Evolutionary conservation across 2,113 vertebrate species (phyloP).

Genomic region (Condylura cristata): DNA sequence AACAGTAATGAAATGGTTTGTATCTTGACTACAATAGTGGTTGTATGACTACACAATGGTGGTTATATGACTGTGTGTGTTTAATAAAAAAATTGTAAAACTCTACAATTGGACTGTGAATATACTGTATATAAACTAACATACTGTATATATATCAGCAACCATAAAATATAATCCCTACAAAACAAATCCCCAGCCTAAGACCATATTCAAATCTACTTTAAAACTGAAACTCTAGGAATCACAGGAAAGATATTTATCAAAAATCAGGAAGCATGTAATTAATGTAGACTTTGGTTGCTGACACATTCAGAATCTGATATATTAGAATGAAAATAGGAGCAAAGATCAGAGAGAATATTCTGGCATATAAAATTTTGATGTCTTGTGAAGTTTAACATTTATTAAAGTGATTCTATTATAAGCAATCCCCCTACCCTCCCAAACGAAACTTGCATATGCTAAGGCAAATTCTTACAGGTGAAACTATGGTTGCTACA

Average conservation of each 20-base stretch:
- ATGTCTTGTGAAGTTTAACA: background rate
- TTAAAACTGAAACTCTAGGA: background rate
- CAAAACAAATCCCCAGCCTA: background rate
- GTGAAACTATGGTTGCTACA: background rate
- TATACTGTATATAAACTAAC: background rate
- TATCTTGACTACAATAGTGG: background rate
- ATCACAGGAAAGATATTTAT: background rate
- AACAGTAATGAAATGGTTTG: background rate
- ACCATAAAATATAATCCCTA: background rate
- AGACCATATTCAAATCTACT: background rate
- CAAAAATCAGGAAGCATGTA: background rate
- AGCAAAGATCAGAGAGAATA: background rate
- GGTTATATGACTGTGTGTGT: background rate
- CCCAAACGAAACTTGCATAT: background rate
- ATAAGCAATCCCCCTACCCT: background rate
- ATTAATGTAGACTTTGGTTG: background rate
- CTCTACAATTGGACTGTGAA: background rate
- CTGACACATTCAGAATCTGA: background rate
- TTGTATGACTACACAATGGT: background rate
- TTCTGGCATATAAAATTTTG: background rate
- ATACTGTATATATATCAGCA: too few species aligned
- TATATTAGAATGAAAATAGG: background rate
- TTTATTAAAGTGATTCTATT: background rate
- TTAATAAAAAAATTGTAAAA: background rate
- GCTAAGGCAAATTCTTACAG: background rate